These are phyloP conservation scores for Uria aalge DNA, from an alignment of 2,113 vertebrate species.

Conservation along the genomic window DNA sequence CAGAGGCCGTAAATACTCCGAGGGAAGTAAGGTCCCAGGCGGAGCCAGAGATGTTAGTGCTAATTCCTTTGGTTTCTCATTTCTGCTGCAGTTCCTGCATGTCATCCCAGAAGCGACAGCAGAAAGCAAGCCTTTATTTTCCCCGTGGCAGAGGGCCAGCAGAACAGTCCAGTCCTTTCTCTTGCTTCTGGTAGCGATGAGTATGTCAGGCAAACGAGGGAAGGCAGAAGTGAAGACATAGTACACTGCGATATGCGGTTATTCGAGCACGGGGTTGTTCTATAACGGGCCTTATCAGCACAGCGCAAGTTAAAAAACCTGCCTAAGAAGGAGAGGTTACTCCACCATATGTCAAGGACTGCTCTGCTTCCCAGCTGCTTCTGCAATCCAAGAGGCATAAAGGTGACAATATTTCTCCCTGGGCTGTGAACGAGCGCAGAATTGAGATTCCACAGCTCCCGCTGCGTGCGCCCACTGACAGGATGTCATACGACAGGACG, in stretches of 20 bases:
- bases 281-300: conserved; percentile 53
- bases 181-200: neutral
- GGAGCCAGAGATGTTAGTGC: neutral
- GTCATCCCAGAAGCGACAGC: neutral
- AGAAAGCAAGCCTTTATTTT: neutral
- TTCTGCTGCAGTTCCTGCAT: neutral
- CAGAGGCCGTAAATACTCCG: neutral
- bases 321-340: conserved; percentile 64
- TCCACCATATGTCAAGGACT: conserved; percentile 51
- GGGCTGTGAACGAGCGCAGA: conserved; percentile 41
- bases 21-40: neutral
- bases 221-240: conserved; percentile 12
- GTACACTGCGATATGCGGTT: neutral
- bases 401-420: conserved; percentile 61
- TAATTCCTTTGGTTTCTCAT: neutral
- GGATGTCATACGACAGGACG: neutral
- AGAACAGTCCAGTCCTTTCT: neutral
- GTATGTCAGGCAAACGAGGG: neutral
- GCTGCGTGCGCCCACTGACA: neutral
- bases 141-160: neutral
- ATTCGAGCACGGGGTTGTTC: neutral
- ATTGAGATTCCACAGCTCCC: conserved; percentile 52
- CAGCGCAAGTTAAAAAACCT: conserved; percentile 33
- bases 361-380: conserved; percentile 50
- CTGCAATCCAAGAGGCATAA: conserved; percentile 59